Base-by-base conservation (phyloP, 2,888 invertebrate species). In the Drosophila quasianomalipes region DNA sequence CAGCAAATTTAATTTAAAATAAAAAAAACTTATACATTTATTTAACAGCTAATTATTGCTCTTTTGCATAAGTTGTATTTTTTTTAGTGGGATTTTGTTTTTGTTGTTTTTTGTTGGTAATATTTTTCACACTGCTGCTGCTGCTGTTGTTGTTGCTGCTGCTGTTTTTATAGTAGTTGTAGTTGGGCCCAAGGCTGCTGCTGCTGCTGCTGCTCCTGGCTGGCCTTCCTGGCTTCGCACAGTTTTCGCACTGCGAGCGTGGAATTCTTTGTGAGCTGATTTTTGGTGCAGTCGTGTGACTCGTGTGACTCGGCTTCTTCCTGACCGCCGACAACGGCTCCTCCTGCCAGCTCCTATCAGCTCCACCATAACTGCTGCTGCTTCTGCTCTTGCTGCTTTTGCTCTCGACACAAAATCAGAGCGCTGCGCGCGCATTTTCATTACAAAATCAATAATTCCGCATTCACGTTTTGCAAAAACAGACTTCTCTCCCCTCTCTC, bases 361-460 rank as follows among this genome's bases (percentile, higher is more conserved):
- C 37, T 37, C 37, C 37, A 16, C 16, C 16, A 37, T 37, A 37
- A 9, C 47, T 54, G 53, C 53, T 74, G 60, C 35, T 53, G 28
- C 41, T 66, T 52, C 31, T 65, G 33, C 68, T 70, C 58, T 70
- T 26, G 47, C 7, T 47, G 4, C 53, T 16, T 31, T 30, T 66
- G 39, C 35, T 54, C 66, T 84, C 83, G 78, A 70, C 79, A 71
- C 73, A 87, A 76, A 92, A 91, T 91, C 90, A 87, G 83, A 82
- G 84, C 73, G 53, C 64, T 92, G 92, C 92, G 92, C 92, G 92
- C 92, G 92, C 92, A 92, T 75, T 88, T 80, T 77, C 67, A 74
- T 67, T 59, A 75, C 74, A 81, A 81, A 90, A 92, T 92, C 92
- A 88, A 92, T 92, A 90, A 55, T 76, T 73, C 79, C 83, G 83